These are phyloP conservation scores for Cephus spinipes DNA, from an alignment of 2,888 invertebrate species.

Conservation along the genomic window DNA sequence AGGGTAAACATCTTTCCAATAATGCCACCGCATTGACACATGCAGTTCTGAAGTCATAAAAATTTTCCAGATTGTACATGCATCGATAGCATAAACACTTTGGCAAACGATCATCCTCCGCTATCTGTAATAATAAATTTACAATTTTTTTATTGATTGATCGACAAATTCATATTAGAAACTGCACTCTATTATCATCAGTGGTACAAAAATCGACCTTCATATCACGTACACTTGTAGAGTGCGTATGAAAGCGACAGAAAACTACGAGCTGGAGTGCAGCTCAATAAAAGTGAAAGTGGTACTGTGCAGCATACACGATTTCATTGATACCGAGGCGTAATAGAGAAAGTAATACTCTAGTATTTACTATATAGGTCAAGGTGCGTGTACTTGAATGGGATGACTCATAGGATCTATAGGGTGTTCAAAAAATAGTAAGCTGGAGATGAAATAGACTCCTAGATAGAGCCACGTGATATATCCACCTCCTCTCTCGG, in stretches of 20 bases:
- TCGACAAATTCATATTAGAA: not conserved
- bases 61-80: slow-evolving; percentile 68
- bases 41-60: slow-evolving; percentile 67
- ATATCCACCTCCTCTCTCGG: not conserved
- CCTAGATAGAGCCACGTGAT: not conserved
- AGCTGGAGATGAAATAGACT: not conserved
- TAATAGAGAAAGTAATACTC: slow-evolving; percentile 38
- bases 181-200: not conserved
- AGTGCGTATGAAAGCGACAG: not conserved
- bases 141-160: not conserved
- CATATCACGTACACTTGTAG: not conserved
- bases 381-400: slow-evolving; percentile 42
- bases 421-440: not conserved
- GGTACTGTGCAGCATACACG: slow-evolving; percentile 1
- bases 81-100: slow-evolving; percentile 68
- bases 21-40: slow-evolving; percentile 65
- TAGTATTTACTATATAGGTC: slow-evolving; percentile 49
- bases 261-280: not conserved
- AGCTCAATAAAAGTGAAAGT: slow-evolving; percentile 34
- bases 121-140: slow-evolving; percentile 56
- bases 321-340: slow-evolving; percentile 31
- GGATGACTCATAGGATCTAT: slow-evolving; percentile 21
- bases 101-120: slow-evolving; percentile 65
- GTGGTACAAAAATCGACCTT: not conserved
- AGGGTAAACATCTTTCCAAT: slow-evolving; percentile 57